These are phyloP conservation scores for Oostethus manadensis DNA, from an alignment of 2,113 vertebrate species.

Conservation along the genomic window DNA sequence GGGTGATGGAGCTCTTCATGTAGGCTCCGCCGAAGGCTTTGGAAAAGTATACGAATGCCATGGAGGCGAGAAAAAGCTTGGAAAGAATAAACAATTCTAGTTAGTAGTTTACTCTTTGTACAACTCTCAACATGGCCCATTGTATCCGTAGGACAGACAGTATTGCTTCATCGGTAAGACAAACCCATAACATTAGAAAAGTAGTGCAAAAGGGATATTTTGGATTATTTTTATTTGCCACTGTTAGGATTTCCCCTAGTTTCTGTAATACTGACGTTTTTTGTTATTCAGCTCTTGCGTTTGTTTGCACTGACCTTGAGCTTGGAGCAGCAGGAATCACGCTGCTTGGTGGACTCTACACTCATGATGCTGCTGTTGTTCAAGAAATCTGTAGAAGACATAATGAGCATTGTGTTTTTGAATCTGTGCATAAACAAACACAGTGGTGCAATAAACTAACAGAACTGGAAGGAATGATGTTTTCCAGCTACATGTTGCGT, in stretches of 20 bases:
- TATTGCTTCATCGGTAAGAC: too few relatives aligned
- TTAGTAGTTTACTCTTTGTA: too few relatives aligned
- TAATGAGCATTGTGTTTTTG: not conserved
- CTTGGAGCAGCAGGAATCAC: slow-evolving; percentile 62
- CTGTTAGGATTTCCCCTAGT: too few relatives aligned
- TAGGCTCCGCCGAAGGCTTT: slow-evolving; percentile 77
- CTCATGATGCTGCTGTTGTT: slow-evolving; percentile 61
- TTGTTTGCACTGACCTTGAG: slow-evolving; percentile 64
- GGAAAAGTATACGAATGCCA: slow-evolving; percentile 77
- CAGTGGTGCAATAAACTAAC: not conserved
- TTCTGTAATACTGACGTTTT: not conserved
- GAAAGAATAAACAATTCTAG: not conserved
- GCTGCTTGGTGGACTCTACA: slow-evolving; percentile 54
- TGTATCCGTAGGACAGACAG: too few relatives aligned
- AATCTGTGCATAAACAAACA: not conserved
- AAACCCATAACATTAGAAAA: too few relatives aligned
- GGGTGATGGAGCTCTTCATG: slow-evolving; percentile 90
- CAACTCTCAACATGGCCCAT: too few relatives aligned
- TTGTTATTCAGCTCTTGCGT: not conserved
- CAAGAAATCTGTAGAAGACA: not conserved
- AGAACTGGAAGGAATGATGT: not conserved
- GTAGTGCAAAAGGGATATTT: too few relatives aligned
- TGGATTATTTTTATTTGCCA: too few relatives aligned
- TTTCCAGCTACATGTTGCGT: not conserved
- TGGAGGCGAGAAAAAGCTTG: slow-evolving; percentile 81